phyloP scores from a whole-genome alignment of 2,888 invertebrate species.

The Metacarcinus magister region DNA sequence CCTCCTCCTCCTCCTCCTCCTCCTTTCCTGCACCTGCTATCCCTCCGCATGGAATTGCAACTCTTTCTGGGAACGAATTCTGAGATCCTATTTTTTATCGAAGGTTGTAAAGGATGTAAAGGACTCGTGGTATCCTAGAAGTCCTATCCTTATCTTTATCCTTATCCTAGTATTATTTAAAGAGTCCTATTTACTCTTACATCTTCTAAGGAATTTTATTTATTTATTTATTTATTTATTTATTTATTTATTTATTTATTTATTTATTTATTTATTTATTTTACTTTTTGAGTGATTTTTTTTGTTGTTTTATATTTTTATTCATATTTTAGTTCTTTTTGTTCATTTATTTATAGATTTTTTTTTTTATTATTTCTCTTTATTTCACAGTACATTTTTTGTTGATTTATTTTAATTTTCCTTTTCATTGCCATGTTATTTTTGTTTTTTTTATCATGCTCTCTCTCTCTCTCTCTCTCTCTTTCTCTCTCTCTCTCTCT shows the following conservation, averaged over 20 bases:
- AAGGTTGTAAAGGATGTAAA: not conserved
- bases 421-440: no score
- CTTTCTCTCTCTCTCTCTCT: slow-evolving; percentile 58
- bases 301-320: no score
- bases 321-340: no score
- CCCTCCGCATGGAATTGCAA: not conserved
- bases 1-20: not conserved
- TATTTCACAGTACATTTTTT: no score
- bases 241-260: no score
- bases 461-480: not conserved
- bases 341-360: no score
- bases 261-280: no score
- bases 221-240: no score
- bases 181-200: not conserved
- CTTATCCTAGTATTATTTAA: not conserved
- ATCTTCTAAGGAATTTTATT: not conserved
- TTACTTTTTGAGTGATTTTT: no score
- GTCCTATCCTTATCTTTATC: not conserved
- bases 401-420: no score
- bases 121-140: slow-evolving; percentile 10
- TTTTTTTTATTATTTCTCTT: no score
- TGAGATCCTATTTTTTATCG: not conserved
- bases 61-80: not conserved
- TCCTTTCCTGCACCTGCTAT: not conserved
- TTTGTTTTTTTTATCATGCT: no score